These are phyloP conservation scores for Pyrocephalus nanus DNA, from an alignment of 2,797 vertebrate genomes.

Conservation along the genomic window DNA sequence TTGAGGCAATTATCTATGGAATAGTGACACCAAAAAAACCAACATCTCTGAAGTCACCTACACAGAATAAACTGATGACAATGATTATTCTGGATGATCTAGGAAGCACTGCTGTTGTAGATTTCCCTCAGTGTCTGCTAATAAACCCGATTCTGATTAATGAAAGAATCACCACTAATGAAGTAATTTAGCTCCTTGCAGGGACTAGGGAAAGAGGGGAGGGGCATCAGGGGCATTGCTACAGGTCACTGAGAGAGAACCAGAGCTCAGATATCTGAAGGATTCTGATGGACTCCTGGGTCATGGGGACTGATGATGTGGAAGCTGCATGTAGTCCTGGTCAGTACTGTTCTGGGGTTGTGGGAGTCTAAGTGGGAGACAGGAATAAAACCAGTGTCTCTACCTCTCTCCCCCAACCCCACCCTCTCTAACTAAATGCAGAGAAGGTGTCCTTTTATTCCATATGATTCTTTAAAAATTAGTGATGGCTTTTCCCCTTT, in stretches of 20 bases:
- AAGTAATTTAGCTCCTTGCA: neutral
- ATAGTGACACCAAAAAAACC: neutral
- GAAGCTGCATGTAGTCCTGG: neutral
- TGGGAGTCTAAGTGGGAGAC: neutral
- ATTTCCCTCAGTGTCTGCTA: neutral
- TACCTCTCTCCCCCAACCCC: neutral
- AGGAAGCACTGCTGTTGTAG: neutral
- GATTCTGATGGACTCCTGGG: neutral
- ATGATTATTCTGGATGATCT: neutral
- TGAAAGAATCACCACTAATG: neutral
- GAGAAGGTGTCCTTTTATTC: neutral
- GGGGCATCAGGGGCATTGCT: neutral
- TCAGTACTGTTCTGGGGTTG: neutral
- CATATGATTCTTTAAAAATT: neutral
- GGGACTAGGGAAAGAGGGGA: neutral
- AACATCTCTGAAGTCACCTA: neutral
- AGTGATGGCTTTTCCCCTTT: neutral
- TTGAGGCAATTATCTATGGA: neutral
- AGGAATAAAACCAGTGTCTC: neutral
- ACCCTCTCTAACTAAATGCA: neutral
- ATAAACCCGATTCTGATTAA: neutral
- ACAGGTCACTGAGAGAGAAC: neutral
- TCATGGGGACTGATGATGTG: fast-evolving
- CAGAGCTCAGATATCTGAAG: neutral
- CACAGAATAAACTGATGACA: neutral